Evolutionary conservation across 2,113 vertebrate species (phyloP).

Genomic region (Daubentonia madagascariensis): DNA sequence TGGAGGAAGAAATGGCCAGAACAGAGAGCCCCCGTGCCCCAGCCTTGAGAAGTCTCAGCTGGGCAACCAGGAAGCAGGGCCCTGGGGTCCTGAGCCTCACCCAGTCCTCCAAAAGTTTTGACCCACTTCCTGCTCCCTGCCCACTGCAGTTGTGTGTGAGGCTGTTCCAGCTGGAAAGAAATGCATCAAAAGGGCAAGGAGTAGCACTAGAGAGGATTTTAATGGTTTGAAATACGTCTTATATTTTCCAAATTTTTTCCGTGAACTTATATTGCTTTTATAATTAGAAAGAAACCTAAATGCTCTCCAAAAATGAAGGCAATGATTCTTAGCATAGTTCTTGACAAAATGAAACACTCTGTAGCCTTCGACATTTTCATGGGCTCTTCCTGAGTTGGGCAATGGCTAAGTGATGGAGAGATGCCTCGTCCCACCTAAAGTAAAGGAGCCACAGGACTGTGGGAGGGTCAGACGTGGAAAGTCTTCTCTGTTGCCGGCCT

Average conservation of each 20-base stretch:
- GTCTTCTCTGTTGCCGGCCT: background rate
- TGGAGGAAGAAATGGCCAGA: background rate
- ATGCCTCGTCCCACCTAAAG: background rate
- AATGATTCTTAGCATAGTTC: background rate
- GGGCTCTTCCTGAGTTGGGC: background rate
- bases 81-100: background rate
- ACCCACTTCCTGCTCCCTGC: background rate
- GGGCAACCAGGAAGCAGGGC: background rate
- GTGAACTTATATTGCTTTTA: background rate
- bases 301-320: background rate
- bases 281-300: background rate
- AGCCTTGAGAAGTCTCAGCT: background rate
- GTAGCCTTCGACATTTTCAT: background rate
- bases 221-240: background rate
- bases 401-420: background rate
- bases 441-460: background rate
- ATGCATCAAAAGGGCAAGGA: background rate
- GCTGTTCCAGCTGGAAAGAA: background rate
- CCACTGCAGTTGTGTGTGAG: background rate
- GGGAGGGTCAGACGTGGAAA: background rate
- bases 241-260: background rate
- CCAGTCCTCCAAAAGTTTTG: background rate
- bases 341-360: background rate
- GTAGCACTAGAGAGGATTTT: background rate
- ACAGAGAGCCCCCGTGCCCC: background rate